Evolutionary conservation across 1,140 invertebrate species (phyloP), one percentile per base, ranked within the genome.

Genomic region (Pachyrhynchus sulphureomaculatus): DNA sequence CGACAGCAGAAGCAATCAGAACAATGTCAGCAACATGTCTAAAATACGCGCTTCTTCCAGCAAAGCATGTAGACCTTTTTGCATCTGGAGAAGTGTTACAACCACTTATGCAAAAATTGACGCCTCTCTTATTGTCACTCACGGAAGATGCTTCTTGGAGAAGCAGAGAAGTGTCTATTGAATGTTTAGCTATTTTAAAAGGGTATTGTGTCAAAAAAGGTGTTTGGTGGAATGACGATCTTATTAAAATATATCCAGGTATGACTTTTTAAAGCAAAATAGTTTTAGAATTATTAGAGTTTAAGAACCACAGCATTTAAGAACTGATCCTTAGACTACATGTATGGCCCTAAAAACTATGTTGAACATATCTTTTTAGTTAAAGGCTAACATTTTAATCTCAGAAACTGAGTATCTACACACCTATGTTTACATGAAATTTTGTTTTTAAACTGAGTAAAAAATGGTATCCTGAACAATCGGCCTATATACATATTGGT

Each of bases 21-120:
- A 91, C 90, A 0, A 85, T 90, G 34, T 89, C 90, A 8, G 82
- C 87, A 2, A 85, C 87, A 5, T 92, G 90, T 65, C 71, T 94
- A 0, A 88, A 87, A 73, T 68, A 54, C 37, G 66, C 64, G 45
- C 57, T 70, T 20, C 57, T 42, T 20, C 70, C 71, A 37, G 53
- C 44, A 20, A 39, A 53, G 18, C 36, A 49, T 12, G 48, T 68
- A 13, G 62, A 69, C 26, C 49, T 74, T 15, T 75, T 76, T 58
- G n/a, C 62, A 4, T 62, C 69, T 4, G 24, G 55, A 4, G 59
- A 75, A 9, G 58, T 72, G n/a, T 75, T 78, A 37, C 37, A 42
- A 3, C 51, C 55, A 23, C 53, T 80, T 3, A 75, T 77, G 26
- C 68, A 78, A 5, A 73, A 78, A 49, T 66, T 82, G 10, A 53